These are phyloP conservation scores for Danaus chrysippus DNA, from an alignment of 2,888 invertebrate genomes.

Conservation along the genomic window DNA sequence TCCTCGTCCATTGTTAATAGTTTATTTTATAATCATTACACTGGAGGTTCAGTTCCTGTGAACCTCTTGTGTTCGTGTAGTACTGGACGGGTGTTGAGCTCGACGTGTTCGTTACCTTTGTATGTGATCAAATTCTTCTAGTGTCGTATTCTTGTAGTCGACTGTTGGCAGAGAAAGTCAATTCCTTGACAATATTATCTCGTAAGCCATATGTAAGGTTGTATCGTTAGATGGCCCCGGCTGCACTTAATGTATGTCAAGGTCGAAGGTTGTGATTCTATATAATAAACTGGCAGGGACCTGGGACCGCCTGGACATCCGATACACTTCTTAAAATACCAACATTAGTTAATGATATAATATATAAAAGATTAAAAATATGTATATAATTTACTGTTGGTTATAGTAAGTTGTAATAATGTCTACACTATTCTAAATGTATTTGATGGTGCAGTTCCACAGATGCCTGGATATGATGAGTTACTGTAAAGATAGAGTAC, in stretches of 20 bases:
- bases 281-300: slow-evolving; percentile 28
- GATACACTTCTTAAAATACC: too few relatives aligned
- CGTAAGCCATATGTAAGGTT: slow-evolving; percentile 26
- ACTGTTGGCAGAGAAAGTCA: slow-evolving; percentile 19
- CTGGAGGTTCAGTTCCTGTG: too few relatives aligned
- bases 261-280: slow-evolving; percentile 61
- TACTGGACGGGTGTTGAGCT: too few relatives aligned
- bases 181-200: slow-evolving; percentile 33
- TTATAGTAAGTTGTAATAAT: background rate
- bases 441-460: background rate
- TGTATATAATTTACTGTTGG: too few relatives aligned
- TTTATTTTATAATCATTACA: slow-evolving; percentile 16
- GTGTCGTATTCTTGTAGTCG: too few relatives aligned
- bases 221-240: slow-evolving; percentile 29
- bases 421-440: background rate
- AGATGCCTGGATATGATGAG: background rate
- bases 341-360: too few relatives aligned
- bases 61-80: too few relatives aligned
- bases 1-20: background rate
- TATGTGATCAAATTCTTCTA: background rate
- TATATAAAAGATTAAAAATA: too few relatives aligned
- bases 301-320: background rate
- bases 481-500: background rate
- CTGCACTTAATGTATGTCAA: slow-evolving; percentile 58
- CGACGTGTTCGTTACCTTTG: background rate